Conservation (phyloP, 1,140 invertebrate species). For the Odontomachus brunneus region DNA sequence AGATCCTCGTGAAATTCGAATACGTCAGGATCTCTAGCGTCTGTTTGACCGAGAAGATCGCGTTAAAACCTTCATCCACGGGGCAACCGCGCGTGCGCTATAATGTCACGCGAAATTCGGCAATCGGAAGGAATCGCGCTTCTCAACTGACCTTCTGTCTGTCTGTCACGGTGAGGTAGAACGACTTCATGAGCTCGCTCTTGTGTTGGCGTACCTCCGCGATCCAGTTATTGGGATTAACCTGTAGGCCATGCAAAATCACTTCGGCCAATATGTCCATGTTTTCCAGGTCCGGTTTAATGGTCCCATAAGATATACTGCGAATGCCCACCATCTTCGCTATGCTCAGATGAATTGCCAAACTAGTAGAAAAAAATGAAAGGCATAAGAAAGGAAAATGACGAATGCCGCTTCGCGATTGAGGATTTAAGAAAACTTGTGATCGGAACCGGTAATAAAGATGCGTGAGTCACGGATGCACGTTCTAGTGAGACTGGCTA, state of each 20-base stretch:
- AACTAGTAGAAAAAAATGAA: conserved; percentile 55
- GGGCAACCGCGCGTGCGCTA: neutral
- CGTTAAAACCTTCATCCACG: neutral
- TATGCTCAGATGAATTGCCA: conserved; percentile 78
- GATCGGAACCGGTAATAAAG: too few species aligned
- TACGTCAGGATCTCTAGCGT: conserved; percentile 79
- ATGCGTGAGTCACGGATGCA: too few species aligned
- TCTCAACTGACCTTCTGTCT: conserved; percentile 74
- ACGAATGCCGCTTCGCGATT: too few species aligned
- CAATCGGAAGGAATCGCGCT: neutral
- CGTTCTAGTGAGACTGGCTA: too few species aligned
- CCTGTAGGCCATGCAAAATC: conserved; percentile 72
- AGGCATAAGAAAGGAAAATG: neutral
- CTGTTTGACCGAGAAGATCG: conserved; percentile 55
- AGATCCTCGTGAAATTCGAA: conserved; percentile 78
- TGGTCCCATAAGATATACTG: conserved; percentile 72
- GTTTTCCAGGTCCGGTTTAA: conserved; percentile 76
- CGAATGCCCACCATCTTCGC: conserved; percentile 73
- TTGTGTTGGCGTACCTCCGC: conserved; percentile 72
- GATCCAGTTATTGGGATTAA: conserved; percentile 76
- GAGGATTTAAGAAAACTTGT: too few species aligned
- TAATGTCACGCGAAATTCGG: neutral
- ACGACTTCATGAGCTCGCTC: conserved; percentile 78
- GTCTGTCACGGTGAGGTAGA: conserved; percentile 79
- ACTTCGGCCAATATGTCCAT: conserved; percentile 77